Conservation (phyloP, 2,888 invertebrate species). For the Fragum whitleyi region DNA sequence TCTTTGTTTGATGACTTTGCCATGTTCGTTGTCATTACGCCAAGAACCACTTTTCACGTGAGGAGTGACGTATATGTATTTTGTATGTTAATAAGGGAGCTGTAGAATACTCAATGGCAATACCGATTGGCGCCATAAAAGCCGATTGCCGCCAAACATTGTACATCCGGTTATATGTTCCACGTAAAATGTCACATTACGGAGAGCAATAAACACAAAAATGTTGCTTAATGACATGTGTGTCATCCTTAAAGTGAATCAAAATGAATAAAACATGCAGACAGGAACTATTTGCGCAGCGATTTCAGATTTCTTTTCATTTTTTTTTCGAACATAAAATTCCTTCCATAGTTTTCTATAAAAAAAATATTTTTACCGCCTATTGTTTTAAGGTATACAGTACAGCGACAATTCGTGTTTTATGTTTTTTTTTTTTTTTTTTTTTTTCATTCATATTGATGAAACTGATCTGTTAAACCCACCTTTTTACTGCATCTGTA, state of each 20-base stretch:
- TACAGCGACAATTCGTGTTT: no score
- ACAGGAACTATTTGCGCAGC: background rate
- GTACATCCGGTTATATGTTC: slow-evolving; percentile 6
- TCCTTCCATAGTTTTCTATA: no score
- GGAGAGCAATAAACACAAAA: slow-evolving; percentile 5
- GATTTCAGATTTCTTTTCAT: background rate
- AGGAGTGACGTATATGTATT: background rate
- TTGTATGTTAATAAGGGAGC: slow-evolving; percentile 18
- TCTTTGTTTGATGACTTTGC: no score
- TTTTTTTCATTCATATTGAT: no score
- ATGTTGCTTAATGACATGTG: background rate
- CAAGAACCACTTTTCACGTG: no score
- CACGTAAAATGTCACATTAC: slow-evolving; percentile 27
- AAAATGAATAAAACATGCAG: background rate
- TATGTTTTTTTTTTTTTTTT: no score
- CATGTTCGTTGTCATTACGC: background rate
- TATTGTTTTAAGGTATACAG: no score
- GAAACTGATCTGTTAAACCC: no score
- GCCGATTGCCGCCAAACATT: slow-evolving; percentile 2
- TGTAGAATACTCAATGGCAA: background rate
- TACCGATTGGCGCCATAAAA: slow-evolving; percentile 20
- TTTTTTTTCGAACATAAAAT: no score
- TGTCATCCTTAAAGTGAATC: background rate
- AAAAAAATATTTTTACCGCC: no score
- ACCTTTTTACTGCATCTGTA: no score